phyloP scores from a whole-genome alignment of 2,888 invertebrate genomes.

The Atrina japonica region DNA sequence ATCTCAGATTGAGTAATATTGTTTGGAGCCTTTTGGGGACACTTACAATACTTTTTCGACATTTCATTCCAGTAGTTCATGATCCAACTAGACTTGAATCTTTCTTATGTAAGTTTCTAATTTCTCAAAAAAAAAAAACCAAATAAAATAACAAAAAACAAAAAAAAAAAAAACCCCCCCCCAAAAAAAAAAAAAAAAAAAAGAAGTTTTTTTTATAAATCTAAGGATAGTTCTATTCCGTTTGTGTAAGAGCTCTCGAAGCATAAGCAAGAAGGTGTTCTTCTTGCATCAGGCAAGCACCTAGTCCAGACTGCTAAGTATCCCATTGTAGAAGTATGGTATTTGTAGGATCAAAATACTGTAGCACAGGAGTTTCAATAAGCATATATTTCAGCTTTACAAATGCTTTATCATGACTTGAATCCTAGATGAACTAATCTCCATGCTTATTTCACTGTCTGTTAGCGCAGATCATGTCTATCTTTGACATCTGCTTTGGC shows the following conservation, averaged over 20 bases:
- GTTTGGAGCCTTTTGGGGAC: too few relatives aligned
- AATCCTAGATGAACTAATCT: conserved; percentile 34
- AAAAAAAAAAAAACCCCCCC: too few relatives aligned
- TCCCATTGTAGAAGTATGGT: conserved; percentile 39
- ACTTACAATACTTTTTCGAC: conserved; percentile 30
- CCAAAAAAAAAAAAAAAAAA: too few relatives aligned
- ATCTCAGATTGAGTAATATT: conserved; percentile 28
- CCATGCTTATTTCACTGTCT: conserved; percentile 41
- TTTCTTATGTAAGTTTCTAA: too few relatives aligned
- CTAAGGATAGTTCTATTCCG: conserved; percentile 41
- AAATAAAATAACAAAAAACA: too few relatives aligned
- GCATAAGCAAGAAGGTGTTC: too few relatives aligned
- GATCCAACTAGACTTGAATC: conserved; percentile 38
- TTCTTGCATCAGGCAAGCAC: conserved; percentile 36
- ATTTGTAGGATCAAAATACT: conserved; percentile 38
- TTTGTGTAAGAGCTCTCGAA: conserved; percentile 38
- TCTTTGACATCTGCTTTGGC: conserved; percentile 27
- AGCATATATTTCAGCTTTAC: conserved; percentile 32
- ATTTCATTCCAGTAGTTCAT: conserved; percentile 41
- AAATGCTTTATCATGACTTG: conserved; percentile 35
- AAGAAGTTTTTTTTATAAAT: conserved; percentile 40
- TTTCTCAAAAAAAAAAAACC: too few relatives aligned
- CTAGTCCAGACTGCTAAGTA: conserved; percentile 40
- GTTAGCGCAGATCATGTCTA: conserved; percentile 24
- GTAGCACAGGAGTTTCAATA: conserved; percentile 32